Evolutionary conservation across 2,113 vertebrate species (phyloP), one percentile per base, ranked within the genome.

Genomic region (Aldabrachelys gigantea): DNA sequence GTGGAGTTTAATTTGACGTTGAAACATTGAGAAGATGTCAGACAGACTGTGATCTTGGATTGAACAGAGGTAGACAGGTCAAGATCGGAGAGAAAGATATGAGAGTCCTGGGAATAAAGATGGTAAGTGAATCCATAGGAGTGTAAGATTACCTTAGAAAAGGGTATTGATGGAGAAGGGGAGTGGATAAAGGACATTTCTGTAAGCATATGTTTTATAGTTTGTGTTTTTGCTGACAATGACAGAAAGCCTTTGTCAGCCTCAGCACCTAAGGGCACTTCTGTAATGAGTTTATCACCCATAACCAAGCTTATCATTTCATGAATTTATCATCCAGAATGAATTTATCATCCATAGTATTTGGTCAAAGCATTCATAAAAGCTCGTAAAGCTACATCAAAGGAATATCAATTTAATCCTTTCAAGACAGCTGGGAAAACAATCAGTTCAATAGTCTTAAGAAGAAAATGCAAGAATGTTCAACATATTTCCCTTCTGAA

Each of bases 341-440:
- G 83, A 96, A 97, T 97, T 97, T 96, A 96, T 97, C 95, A 95
- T 86, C 52, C 1, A 0, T 54, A 90, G 54, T 94, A 82, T 96
- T 95, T 93, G 95, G 92, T 94, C 96, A 95, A 96, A 95, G 89
- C 90, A 93, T 94, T 96, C 94, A 96, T 96, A 96, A 95, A 95
- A 92, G 35, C 59, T 84, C 16, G 89, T 96, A 90, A 93, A 91
- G 79, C 88, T 90, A 89, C 38, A 95, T 97, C 92, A 93, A 91
- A 76, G 91, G 75, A 38, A 31, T 59, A 96, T 91, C 82, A 94
- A 80, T 94, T 95, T 95, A 97, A 97, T 97, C 89, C 90, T 90
- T 95, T 97, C 95, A 85, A 80, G 75, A 79, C 75, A 79, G 44
- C 54, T 79, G 75, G 85, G 54, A 38, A 94, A 97, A 92, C 89